Evolutionary conservation across 2,888 invertebrate genomes (phyloP).

Genomic region (Rhimphoctona megacephalus): DNA sequence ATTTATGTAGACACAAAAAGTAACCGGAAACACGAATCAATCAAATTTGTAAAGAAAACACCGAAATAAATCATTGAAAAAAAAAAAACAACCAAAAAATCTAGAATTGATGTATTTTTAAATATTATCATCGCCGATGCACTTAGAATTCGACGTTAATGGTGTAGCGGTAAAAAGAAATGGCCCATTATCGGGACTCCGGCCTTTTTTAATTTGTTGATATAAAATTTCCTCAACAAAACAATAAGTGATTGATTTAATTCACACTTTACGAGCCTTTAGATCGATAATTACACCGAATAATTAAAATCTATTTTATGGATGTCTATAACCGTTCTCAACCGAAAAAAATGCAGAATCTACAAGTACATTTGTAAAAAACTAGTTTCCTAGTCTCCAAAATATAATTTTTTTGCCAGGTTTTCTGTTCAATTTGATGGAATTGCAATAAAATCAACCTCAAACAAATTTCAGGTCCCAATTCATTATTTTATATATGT

Average conservation of each 20-base stretch:
- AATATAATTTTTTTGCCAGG: background rate
- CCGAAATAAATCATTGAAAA: no score
- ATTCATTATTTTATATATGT: background rate
- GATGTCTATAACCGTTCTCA: background rate
- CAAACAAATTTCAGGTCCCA: background rate
- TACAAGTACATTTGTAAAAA: background rate
- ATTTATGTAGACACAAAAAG: background rate
- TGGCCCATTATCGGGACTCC: background rate
- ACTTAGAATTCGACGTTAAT: background rate
- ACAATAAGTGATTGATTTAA: background rate
- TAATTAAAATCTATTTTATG: background rate
- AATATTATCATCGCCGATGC: background rate
- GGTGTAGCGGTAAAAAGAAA: background rate
- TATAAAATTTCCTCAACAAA: background rate
- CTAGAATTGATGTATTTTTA: no score
- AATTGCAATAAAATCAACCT: background rate
- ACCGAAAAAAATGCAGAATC: background rate
- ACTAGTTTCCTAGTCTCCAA: background rate
- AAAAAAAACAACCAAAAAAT: no score
- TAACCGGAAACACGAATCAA: background rate
- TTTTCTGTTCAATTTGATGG: background rate
- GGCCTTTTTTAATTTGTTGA: background rate
- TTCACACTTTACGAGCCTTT: background rate
- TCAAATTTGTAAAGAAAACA: background rate
- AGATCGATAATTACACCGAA: background rate